phyloP scores from a whole-genome alignment of 2,888 invertebrate species.

The Luperina nickerlii region DNA sequence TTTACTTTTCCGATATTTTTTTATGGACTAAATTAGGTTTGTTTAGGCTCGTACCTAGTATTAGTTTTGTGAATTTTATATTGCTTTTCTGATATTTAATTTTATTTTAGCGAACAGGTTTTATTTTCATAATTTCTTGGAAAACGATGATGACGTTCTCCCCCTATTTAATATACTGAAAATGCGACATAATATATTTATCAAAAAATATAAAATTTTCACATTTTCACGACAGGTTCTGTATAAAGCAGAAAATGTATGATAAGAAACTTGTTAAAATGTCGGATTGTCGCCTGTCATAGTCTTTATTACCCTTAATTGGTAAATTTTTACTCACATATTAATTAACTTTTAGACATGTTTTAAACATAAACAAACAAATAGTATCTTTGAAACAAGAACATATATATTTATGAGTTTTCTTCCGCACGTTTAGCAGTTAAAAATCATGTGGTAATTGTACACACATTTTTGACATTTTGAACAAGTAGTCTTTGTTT shows the following conservation, averaged over 20 bases:
- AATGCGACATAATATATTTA: not conserved
- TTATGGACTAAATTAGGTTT: constrained; percentile 29
- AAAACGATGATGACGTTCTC: not conserved
- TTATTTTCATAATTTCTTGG: not conserved
- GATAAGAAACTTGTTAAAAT: not conserved
- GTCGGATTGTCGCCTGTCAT: not conserved
- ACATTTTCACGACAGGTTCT: not conserved
- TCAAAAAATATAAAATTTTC: not conserved
- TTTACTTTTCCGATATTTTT: constrained; percentile 38
- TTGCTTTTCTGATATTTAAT: constrained; percentile 27
- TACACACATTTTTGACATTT: no score
- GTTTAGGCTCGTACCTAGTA: constrained; percentile 18
- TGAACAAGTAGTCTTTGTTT: no score
- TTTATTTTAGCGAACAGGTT: not conserved
- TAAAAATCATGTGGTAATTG: no score
- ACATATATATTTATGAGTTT: no score
- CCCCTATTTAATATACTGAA: not conserved
- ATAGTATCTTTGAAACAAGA: no score
- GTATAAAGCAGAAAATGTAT: not conserved
- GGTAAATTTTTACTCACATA: not conserved
- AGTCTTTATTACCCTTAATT: no score
- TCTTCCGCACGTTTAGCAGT: no score
- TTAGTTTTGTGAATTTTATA: constrained; percentile 27
- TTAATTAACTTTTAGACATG: no score
- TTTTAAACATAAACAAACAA: no score